These are phyloP conservation scores for Empis stercorea DNA, from an alignment of 2,888 invertebrate species.

Conservation along the genomic window DNA sequence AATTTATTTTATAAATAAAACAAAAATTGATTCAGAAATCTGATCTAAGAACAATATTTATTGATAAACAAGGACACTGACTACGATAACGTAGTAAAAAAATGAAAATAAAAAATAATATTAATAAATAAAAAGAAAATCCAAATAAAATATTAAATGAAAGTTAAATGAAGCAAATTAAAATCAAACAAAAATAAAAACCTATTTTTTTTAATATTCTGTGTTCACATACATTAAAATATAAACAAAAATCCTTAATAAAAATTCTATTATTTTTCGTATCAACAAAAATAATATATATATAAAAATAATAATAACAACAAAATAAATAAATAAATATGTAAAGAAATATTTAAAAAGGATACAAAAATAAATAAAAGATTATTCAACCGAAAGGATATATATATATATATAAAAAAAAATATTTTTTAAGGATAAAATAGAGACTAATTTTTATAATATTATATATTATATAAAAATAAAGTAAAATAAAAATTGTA, in stretches of 20 bases:
- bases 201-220: neutral
- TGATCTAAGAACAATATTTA: too few species aligned
- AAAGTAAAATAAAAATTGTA: slow-evolving; percentile 12
- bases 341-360: too few species aligned
- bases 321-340: slow-evolving; percentile 2
- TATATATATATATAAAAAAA: slow-evolving; percentile 6
- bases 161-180: too few species aligned
- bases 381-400: slow-evolving; percentile 5
- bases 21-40: too few species aligned
- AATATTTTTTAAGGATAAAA: slow-evolving; percentile 4
- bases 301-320: neutral
- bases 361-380: neutral
- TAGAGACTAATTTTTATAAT: slow-evolving; percentile 9
- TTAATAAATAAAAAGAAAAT: too few species aligned
- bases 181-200: slow-evolving; percentile 7
- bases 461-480: slow-evolving; percentile 9
- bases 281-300: slow-evolving; percentile 4
- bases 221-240: too few species aligned
- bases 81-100: too few species aligned
- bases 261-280: neutral
- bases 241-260: too few species aligned
- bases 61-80: too few species aligned
- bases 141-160: too few species aligned
- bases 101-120: too few species aligned
- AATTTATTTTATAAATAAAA: too few species aligned